Conservation (phyloP, 2,113 vertebrate genomes). For the Passerina amoena region DNA sequence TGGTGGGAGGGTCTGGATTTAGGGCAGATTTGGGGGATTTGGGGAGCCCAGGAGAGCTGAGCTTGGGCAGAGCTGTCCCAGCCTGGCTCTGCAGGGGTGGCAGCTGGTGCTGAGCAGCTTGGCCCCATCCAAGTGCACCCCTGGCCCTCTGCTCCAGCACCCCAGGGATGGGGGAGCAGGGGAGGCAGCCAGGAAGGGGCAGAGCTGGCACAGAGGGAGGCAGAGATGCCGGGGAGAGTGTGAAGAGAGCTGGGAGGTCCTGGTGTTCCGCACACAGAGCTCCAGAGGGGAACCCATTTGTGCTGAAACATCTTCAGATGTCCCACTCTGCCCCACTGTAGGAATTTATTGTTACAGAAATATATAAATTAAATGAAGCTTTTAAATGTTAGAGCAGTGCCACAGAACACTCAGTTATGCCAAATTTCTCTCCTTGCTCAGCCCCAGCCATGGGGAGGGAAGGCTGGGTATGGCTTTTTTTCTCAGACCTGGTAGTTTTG, state of each 20-base stretch:
- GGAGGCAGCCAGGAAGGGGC: background rate
- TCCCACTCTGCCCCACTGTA: background rate
- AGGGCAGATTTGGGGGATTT: background rate
- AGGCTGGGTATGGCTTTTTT: background rate
- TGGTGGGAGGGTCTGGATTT: background rate
- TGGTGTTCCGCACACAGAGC: background rate
- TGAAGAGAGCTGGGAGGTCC: background rate
- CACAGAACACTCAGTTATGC: background rate
- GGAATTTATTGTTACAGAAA: background rate
- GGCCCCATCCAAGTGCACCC: background rate
- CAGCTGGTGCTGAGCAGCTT: background rate
- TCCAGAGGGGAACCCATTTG: background rate
- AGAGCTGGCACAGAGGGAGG: background rate
- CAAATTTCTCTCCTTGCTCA: background rate
- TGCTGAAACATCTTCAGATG: background rate
- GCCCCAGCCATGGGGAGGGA: background rate
- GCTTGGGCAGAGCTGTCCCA: rapidly evolving
- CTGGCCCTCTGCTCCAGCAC: rapidly evolving
- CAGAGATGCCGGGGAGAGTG: background rate
- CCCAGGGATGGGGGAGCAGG: background rate
- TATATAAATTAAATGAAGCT: no score
- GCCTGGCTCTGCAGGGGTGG: background rate
- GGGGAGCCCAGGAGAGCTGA: background rate
- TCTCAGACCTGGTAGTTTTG: background rate
- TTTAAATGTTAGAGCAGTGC: background rate